Conservation (phyloP, 2,797 vertebrate species). For the Acanthornis magna region DNA sequence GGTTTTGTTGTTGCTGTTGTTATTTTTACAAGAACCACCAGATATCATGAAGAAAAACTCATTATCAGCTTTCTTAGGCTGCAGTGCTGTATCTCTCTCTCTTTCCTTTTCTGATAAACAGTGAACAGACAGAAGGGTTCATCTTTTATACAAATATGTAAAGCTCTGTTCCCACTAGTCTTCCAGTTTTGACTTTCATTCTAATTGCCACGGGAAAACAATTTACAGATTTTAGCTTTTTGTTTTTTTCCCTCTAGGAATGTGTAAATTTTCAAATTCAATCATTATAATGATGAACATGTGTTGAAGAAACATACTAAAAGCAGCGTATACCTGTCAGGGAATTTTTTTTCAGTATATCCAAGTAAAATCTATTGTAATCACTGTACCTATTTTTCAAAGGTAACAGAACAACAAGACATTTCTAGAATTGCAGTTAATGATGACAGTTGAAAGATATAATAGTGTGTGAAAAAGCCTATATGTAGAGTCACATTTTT, state of each 20-base stretch:
- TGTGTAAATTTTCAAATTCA: conserved; percentile 65
- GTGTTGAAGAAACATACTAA: conserved; percentile 50
- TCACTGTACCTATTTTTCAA: conserved; percentile 41
- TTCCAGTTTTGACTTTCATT: conserved; percentile 68
- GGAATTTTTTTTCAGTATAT: conserved; percentile 1
- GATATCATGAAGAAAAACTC: not conserved
- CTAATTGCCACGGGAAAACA: conserved; percentile 66
- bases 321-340: conserved; percentile 56
- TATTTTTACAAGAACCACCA: not conserved
- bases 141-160: conserved; percentile 57
- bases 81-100: not conserved
- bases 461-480: conserved; percentile 13
- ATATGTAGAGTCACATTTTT: not conserved
- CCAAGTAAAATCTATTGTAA: conserved; percentile 51
- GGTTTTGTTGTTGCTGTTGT: not conserved
- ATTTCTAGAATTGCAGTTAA: conserved; percentile 27
- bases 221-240: conserved; percentile 53
- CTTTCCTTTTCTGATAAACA: conserved; percentile 23
- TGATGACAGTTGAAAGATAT: conserved; percentile 51
- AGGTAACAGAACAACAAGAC: conserved; percentile 33
- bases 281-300: conserved; percentile 64
- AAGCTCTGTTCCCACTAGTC: conserved; percentile 46
- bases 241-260: not conserved
- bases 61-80: conserved; percentile 13
- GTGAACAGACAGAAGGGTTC: conserved; percentile 9